Percentiles rank a stretch among this genome's conserved stretches.
These are phyloP conservation scores for Ectemnius cavifrons DNA, from an alignment of 2,888 invertebrate genomes.

Conservation along the genomic window DNA sequence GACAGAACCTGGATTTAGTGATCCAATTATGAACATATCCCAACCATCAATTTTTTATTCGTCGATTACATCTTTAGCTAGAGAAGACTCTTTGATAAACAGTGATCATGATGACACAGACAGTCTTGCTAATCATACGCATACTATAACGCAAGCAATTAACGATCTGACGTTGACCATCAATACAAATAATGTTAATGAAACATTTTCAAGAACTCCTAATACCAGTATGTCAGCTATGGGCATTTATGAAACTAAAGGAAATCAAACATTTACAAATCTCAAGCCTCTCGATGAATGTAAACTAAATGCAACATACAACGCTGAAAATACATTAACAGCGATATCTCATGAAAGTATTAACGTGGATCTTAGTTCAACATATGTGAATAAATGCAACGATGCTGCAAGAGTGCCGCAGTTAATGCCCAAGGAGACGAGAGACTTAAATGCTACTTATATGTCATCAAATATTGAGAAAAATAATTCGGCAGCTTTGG, in stretches of 20 bases:
- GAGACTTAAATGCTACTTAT: conserved; percentile 4
- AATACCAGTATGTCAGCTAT: conserved; percentile 29
- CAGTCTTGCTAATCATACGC: background rate
- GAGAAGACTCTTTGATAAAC: conserved; percentile 24
- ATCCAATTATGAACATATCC: conserved; percentile 70
- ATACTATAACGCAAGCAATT: background rate
- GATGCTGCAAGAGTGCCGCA: conserved; percentile 32
- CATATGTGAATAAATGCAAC: conserved; percentile 37
- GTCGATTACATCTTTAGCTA: conserved; percentile 56
- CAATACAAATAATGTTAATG: conserved; percentile 19
- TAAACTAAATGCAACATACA: conserved; percentile 43
- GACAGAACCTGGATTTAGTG: conserved; percentile 69
- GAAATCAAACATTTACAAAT: conserved; percentile 38
- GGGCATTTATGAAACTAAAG: conserved; percentile 23
- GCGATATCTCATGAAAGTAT: background rate
- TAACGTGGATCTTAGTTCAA: conserved; percentile 37
- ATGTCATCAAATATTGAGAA: too few relatives aligned
- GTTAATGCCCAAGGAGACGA: conserved; percentile 21
- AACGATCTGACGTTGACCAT: background rate
- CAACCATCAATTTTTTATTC: conserved; percentile 71
- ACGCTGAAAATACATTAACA: conserved; percentile 1
- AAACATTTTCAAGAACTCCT: conserved; percentile 42
- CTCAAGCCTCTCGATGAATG: conserved; percentile 3
- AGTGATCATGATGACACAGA: conserved; percentile 19
- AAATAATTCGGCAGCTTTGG: background rate